phyloP scores from a whole-genome alignment of 2,888 invertebrate species.

The Eudemis profundana region DNA sequence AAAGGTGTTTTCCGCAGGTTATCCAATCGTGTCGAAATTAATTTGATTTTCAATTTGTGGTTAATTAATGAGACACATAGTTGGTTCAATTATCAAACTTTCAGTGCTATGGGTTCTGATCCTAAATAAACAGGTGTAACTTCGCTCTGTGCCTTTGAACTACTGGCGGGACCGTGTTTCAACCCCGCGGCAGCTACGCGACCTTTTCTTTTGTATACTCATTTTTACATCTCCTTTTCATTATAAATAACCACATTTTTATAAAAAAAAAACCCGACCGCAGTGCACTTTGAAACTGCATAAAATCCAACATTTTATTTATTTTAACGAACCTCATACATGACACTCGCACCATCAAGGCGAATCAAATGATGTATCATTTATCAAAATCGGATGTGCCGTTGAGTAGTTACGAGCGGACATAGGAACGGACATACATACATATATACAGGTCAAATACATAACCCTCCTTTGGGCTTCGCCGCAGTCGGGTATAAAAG shows the following conservation, averaged over 20 bases:
- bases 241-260: background rate
- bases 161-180: background rate
- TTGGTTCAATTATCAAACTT: constrained; percentile 37
- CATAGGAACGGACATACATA: no score
- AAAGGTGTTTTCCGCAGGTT: background rate
- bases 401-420: no score
- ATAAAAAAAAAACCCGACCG: no score
- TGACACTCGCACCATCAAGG: no score
- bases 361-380: no score
- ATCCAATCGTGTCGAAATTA: constrained; percentile 19
- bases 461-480: no score
- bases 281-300: no score
- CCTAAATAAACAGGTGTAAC: constrained; percentile 36
- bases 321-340: no score
- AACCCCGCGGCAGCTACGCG: background rate
- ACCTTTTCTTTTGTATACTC: background rate
- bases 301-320: no score
- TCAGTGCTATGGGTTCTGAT: constrained; percentile 22
- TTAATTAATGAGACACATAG: constrained; percentile 37
- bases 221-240: background rate
- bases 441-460: no score
- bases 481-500: no score
- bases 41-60: constrained; percentile 30
- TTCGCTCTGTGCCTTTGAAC: constrained; percentile 22
- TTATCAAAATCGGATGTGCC: no score